These are phyloP conservation scores for Epinotia demarniana DNA, from an alignment of 2,888 invertebrate genomes.

Conservation along the genomic window DNA sequence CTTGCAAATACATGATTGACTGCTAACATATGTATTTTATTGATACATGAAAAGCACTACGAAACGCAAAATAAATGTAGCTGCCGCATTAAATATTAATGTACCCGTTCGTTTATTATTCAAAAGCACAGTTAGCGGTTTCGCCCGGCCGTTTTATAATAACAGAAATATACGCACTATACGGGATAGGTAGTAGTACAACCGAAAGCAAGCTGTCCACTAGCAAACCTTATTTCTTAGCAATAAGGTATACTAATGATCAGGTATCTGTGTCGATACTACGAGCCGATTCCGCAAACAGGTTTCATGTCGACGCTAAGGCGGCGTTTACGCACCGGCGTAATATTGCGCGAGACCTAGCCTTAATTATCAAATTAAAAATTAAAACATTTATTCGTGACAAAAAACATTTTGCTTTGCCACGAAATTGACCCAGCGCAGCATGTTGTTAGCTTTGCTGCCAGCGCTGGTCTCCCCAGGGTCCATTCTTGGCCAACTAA, in stretches of 20 bases:
- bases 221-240: neutral
- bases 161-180: conserved; percentile 29
- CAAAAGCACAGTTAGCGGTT: conserved; percentile 64
- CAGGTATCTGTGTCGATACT: conserved; percentile 26
- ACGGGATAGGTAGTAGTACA: conserved; percentile 36
- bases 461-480: too few relatives aligned
- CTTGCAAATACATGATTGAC: conserved; percentile 1
- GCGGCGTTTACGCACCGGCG: too few relatives aligned
- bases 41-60: conserved; percentile 35
- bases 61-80: conserved; percentile 38
- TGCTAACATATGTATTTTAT: conserved; percentile 22
- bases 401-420: too few relatives aligned
- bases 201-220: neutral
- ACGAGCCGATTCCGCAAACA: conserved; percentile 26
- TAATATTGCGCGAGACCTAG: too few relatives aligned
- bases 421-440: too few relatives aligned
- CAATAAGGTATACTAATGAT: neutral
- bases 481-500: too few relatives aligned
- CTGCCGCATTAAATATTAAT: conserved; percentile 55
- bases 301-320: conserved; percentile 28
- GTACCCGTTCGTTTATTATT: conserved; percentile 68
- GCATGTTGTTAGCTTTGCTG: too few relatives aligned
- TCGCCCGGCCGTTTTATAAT: conserved; percentile 43
- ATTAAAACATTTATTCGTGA: too few relatives aligned
- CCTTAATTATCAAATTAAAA: too few relatives aligned